Base-by-base conservation (phyloP, 2,797 vertebrate species). In the Schizopygopsis pylzovi region DNA sequence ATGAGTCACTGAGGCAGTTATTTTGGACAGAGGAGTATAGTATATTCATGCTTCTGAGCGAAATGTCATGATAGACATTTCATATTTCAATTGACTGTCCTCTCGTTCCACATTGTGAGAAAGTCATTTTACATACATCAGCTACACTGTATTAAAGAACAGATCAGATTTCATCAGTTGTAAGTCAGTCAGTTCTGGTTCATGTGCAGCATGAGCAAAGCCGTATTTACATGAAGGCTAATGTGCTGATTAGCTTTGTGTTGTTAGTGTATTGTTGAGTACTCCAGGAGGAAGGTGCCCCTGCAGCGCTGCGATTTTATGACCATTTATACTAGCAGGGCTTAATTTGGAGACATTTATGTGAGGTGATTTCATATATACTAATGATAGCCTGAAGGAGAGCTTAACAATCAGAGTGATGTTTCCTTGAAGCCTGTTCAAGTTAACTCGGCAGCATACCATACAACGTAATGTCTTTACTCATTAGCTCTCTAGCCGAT, bases 231-330 rank as follows among this genome's bases (percentile, higher is more conserved):
- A 9, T 13, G 1, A 59, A 59, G 75, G 20, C 37, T 78, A n/a
- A 78, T 78, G 81, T 78, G 84, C 79, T 91, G 88, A 89, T 92
- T 91, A 91, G 85, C 87, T 86, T 70, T 85, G 86, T 91, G 91
- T 90, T 86, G 72, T 88, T 76, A 72, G 85, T 86, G n/a, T 85
- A 87, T 61, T 82, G 70, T 52, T 72, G 75, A 87, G 87, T 87
- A 86, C 86, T 89, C n/a, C 3, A 11, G 61, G 80, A 75, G 72
- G 82, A 88, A 85, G 73, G 78, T 73, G 72, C 83, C 70, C 84
- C 75, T 49, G 61, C 47, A 70, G 73, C 61, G n/a, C 63, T 67
- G 43, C 10, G 47, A 70, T 79, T 77, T 81, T 63, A 75, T 71
- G 79, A 71, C 76, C 47, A 81, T 81, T 88, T 89, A 85, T 79